Base-by-base conservation (phyloP, 1,140 invertebrate species). In the Drosophila miranda region DNA sequence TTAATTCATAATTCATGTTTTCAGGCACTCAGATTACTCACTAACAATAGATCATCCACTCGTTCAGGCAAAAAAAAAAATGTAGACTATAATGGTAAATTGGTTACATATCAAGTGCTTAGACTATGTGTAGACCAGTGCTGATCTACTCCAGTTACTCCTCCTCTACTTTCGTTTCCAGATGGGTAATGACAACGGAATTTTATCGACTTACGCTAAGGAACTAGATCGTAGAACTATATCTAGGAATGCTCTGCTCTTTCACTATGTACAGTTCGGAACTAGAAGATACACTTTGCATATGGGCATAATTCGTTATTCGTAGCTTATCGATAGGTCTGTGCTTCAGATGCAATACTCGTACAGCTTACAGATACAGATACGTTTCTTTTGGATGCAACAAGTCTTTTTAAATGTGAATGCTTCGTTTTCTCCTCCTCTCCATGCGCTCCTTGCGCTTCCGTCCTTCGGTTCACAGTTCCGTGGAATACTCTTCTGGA, bases 401-500 rank as follows among this genome's bases (percentile, higher is more conserved):
- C 71, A 89, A 89, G 84, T 89, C 84, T 89, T 89, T 68, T 89
- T 71, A 57, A 82, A 78, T 89, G 84, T 87, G 83, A 82, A 88
- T 88, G 78, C 72, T 88, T 86, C 68, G 67, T 59, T 84, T 43
- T 26, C 59, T 21, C 13, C 34, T 46, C 19, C 14, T 16, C 49
- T 26, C 23, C 3, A 26, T 26, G 23, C 23, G 23, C 23, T 5
- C 23, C 23, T 5, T 62, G 38, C 45, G 19, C 14, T 16, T 54
- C 28, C 28, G 1, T 26, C 3, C 30, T 41, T 41, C 26, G 26
- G 71, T 26, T 89, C 75, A 91, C 90, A 91, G 69, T 75, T 91
- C 90, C 49, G 90, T 91, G 51, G 89, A 90, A 62, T 90, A 91
- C 56, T 91, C 90, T 60, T 90, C 82, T 50, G 90, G 71, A 62